phyloP scores from a whole-genome alignment of 1,140 invertebrate genomes.

The Lethocerus indicus region DNA sequence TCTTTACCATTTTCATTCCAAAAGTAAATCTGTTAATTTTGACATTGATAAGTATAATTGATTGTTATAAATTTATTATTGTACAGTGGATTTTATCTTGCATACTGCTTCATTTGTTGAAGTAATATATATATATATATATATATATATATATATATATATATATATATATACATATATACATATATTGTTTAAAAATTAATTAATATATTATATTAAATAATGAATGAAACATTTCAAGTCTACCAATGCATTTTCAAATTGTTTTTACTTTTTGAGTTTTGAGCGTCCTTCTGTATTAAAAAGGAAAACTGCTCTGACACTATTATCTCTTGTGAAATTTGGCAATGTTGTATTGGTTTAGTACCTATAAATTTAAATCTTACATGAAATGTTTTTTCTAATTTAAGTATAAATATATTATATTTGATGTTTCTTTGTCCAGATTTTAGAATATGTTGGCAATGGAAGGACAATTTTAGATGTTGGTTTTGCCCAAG shows the following conservation, averaged over 20 bases:
- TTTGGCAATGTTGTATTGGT: background rate
- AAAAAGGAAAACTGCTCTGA: background rate
- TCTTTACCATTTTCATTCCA: background rate
- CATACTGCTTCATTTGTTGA: background rate
- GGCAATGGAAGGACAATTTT: constrained; percentile 35
- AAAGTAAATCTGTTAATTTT: constrained; percentile 1
- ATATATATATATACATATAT: no score
- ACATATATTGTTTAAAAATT: no score
- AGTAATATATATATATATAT: background rate
- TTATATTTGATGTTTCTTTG: constrained; percentile 2
- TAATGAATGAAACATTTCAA: no score
- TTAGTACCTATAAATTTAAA: background rate
- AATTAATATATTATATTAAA: no score
- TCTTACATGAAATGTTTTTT: background rate
- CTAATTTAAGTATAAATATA: background rate
- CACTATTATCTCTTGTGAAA: background rate
- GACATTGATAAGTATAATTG: background rate
- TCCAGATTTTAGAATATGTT: constrained; percentile 32
- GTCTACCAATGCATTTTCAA: no score
- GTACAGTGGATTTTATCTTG: background rate
- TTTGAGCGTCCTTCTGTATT: background rate
- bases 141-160: no score
- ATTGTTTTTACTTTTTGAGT: background rate
- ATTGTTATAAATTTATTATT: background rate
- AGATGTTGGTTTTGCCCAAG: constrained; percentile 39